Conservation (phyloP, 2,888 invertebrate genomes). For the Ashinkailepas kermadecensis region DNA sequence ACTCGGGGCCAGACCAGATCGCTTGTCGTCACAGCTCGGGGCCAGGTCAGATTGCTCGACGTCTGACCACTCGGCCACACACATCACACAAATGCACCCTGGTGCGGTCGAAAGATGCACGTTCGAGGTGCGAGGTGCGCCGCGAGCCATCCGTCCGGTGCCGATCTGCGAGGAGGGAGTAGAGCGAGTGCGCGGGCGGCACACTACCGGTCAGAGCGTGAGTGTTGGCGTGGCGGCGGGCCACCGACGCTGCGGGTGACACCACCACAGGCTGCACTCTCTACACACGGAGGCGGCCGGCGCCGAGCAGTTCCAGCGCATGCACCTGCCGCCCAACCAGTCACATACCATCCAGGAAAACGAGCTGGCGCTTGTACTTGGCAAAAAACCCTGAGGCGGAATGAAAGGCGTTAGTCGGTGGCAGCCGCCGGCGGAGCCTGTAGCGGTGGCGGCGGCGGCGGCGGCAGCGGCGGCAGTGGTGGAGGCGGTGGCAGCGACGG, state of each 20-base stretch:
- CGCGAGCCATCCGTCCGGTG: not conserved
- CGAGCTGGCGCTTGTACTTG: not conserved
- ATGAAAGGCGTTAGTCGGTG: not conserved
- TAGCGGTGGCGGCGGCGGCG: not conserved
- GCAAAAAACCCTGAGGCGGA: conserved; percentile 21
- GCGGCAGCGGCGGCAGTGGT: not conserved
- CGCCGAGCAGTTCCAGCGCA: not conserved
- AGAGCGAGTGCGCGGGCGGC: not conserved
- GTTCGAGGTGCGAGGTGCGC: not conserved
- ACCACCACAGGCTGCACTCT: not conserved
- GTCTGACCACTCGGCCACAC: not conserved
- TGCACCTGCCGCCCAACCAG: not conserved
- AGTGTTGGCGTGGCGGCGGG: not conserved
- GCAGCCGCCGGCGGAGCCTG: not conserved
- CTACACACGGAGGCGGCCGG: not conserved
- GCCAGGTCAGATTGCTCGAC: no score
- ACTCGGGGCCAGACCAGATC: no score
- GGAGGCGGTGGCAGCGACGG: not conserved
- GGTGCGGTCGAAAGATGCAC: no score
- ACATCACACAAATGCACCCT: not conserved
- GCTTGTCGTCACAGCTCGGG: no score
- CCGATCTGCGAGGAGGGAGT: not conserved
- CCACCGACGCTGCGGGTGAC: not conserved
- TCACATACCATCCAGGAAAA: conserved; percentile 23
- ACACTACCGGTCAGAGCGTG: not conserved